Base-by-base conservation (phyloP, 2,113 vertebrate species). In the Prunella himalayana region DNA sequence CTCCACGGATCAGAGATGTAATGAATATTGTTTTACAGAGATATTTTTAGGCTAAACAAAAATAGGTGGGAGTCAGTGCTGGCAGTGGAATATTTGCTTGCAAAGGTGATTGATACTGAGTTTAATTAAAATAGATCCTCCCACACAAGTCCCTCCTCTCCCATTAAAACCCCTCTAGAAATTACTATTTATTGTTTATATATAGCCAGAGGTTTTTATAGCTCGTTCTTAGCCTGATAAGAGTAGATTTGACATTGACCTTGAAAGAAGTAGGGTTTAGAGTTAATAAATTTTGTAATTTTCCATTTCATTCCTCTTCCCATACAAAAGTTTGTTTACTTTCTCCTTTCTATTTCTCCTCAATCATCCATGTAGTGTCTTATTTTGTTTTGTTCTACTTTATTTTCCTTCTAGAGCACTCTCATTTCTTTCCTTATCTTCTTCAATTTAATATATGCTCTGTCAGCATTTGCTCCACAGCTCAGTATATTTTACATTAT, bases 51-150 rank as follows among this genome's bases (percentile, higher is more conserved):
- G 33, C 25, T 44, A 14, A 89, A 57, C 30, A 15, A 66, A 95
- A 95, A 91, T 65, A 89, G 70, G n/a, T 61, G 30, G 28, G 63
- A 85, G 61, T 54, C 70, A 50, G 23, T 12, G n/a, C 41, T 89
- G 69, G 61, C 65, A 84, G 83, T 6, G 37, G 80, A 75, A 64
- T 2, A 15, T 51, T 78, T 56, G 37, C 20, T 61, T 86, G 49
- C 21, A 57, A 8, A 76, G 79, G 44, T 82, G 77, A 86, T 69
- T 87, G 91, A 91, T 89, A 33, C 42, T 56, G 72, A 18, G 31
- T 86, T 95, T 86, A 92, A 92, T 95, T 92, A 61, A 93, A 95
- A 54, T 19, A 61, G 76, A 84, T 24, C 27, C 69, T 64, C 56
- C 85, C 42, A 68, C 2, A 0, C 30, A 66, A 53, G 37, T 84